Base-by-base conservation (phyloP, 2,888 invertebrate species). In the Cantharis nigra region DNA sequence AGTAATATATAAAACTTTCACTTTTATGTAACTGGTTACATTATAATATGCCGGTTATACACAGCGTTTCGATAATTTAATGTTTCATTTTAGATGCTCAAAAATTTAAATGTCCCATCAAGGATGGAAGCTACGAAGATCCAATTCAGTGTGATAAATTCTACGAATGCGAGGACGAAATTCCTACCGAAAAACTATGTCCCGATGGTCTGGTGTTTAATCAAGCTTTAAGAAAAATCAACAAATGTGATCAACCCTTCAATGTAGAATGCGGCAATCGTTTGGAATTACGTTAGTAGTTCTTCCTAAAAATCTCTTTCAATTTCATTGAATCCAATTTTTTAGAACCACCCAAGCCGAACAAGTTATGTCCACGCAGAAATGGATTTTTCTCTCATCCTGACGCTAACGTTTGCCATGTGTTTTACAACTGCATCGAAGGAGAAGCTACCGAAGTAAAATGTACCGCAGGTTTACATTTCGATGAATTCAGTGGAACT, bases 321-420 rank as follows among this genome's bases (percentile, higher is more conserved):
- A 63, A 23, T 13, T 18, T 16, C n/a, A 70, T 14, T 33, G 11
- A 63, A 62, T n/a, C 5, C n/a, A 13, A 20, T n/a, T n/a, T 83
- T 86, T 70, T 89, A 97, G 96, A 97, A 89, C 92, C 94, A 76
- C 94, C 97, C 74, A 92, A 93, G 84, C 89, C 93, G 9, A 93
- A 89, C 85, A 89, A 90, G 67, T 91, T 92, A 80, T 97, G 97
- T 86, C 96, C 96, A 18, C 92, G 97, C 80, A 92, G 93, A 84
- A 96, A 97, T 88, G 97, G 97, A 69, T 96, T 96, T 93, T 97
- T 97, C 89, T 94, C 96, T 63, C 96, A 97, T 90, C 96, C 96
- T 9, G 95, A 97, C 85, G 90, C 94, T 0, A 86, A 93, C 5
- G 92, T 95, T 14, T 97, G 97, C 90, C 94, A 96, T 88, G 88